These are phyloP conservation scores for Bufotes viridis DNA, from an alignment of 2,797 vertebrate genomes.

Conservation along the genomic window DNA sequence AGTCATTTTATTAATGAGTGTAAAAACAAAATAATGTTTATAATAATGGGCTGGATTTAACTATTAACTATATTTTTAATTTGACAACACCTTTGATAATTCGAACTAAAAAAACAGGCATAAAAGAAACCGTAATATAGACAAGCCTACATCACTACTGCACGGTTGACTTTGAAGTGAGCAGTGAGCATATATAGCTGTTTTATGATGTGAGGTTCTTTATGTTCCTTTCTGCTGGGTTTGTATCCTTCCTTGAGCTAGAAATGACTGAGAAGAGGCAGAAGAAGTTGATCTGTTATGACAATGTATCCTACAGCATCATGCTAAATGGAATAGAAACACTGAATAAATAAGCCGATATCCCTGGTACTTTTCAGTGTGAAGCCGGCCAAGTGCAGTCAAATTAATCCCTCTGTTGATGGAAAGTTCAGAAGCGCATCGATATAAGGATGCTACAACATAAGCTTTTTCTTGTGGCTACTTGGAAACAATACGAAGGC, in stretches of 20 bases:
- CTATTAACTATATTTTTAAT: no score
- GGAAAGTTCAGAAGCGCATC: neutral
- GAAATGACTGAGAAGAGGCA: neutral
- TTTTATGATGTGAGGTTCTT: conserved; percentile 1
- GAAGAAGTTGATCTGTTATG: neutral
- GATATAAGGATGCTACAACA: neutral
- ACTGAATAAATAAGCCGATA: neutral
- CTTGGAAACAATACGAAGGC: neutral
- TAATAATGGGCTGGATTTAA: no score
- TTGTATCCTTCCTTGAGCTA: neutral
- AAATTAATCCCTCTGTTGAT: conserved; percentile 2
- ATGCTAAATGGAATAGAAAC: neutral
- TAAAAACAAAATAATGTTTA: no score
- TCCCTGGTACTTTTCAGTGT: neutral
- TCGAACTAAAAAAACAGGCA: neutral
- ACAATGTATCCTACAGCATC: neutral
- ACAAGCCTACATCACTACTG: neutral
- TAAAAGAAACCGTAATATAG: neutral
- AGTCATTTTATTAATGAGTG: no score
- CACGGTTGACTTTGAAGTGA: neutral
- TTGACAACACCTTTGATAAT: no score
- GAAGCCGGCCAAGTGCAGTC: neutral
- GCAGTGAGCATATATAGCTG: neutral
- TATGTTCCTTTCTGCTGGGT: neutral
- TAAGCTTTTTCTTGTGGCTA: neutral